Base-by-base conservation (phyloP, 2,113 vertebrate species). In the Eira barbara region DNA sequence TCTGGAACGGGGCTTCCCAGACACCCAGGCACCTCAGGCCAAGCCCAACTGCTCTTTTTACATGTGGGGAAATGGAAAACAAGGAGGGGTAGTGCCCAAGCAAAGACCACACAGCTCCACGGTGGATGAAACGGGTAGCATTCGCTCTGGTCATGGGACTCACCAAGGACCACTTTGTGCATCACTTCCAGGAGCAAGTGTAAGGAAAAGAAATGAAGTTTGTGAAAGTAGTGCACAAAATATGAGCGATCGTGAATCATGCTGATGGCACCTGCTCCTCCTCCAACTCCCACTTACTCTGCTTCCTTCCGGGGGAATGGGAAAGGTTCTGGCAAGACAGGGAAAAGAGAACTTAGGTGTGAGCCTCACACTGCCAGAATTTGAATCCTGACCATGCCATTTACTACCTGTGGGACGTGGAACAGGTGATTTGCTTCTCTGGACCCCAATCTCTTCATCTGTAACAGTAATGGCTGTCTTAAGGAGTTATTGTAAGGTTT, bases 131-230 rank as follows among this genome's bases (percentile, higher is more conserved):
- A 18, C 2, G 18, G 67, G 42, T 59, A 20, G 18, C 11, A 2
- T 0, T 25, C 13, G 0, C 34, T 11, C 3, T 0, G 52, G 0
- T 12, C 18, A 1, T 2, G 13, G 79, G 29, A 12, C 1, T 10
- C 25, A 1, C 29, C 5, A 0, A 0, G 1, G 10, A 13, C 7
- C 73, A 49, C 47, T 55, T 34, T 7, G 2, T 14, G 6, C 20
- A 2, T 55, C 34, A 69, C 2, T 42, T 47, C 7, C 7, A 15
- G 21, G 45, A n/a, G 73, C 42, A 9, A 6, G 49, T 17, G 1
- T 25, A 11, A 42, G 21, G 21, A 15, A 39, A 74, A 73, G 39
- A 67, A 81, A 36, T 0, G 45, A 20, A 23, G 23, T 20, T 39
- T 13, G 47, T 21, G 47, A 31, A 78, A 65, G 34, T 2, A 18